Percentiles rank a stretch among this genome's conserved stretches.
phyloP scores from a whole-genome alignment of 2,888 invertebrate species.

The Lasioglossum lativentre region DNA sequence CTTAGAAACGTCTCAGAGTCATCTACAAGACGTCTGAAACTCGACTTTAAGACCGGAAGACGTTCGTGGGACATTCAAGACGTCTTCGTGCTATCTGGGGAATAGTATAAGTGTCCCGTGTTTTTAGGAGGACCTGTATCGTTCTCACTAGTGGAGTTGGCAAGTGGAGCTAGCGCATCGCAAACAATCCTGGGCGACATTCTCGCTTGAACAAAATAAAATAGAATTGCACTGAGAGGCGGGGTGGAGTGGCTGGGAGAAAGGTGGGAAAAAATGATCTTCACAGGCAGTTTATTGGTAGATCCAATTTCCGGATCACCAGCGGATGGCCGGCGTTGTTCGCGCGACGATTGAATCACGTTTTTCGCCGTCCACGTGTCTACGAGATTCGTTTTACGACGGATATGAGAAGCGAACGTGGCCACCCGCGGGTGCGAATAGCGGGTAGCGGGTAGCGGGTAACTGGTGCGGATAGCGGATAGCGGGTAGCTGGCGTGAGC shows the following conservation, averaged over 20 bases:
- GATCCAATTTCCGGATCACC: constrained; percentile 70
- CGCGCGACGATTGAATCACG: constrained; percentile 62
- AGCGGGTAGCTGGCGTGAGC: background rate
- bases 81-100: too few species aligned
- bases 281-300: constrained; percentile 69
- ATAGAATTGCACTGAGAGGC: constrained; percentile 12
- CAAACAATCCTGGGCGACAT: constrained; percentile 40
- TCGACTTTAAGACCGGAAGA: too few species aligned
- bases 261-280: constrained; percentile 63
- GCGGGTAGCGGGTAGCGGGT: background rate
- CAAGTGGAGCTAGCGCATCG: constrained; percentile 17
- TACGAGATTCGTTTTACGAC: constrained; percentile 67
- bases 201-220: constrained; percentile 14
- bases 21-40: too few species aligned
- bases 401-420: constrained; percentile 67
- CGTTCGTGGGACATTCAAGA: too few species aligned
- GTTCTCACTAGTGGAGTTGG: background rate
- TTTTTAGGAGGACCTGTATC: background rate
- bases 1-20: too few species aligned
- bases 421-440: constrained; percentile 22
- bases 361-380: constrained; percentile 63
- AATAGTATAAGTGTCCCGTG: background rate
- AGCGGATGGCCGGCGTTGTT: constrained; percentile 60
- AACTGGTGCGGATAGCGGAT: background rate
- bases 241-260: background rate